Evolutionary conservation across 2,888 invertebrate genomes (phyloP).

Genomic region (Drosophila quinaria): DNA sequence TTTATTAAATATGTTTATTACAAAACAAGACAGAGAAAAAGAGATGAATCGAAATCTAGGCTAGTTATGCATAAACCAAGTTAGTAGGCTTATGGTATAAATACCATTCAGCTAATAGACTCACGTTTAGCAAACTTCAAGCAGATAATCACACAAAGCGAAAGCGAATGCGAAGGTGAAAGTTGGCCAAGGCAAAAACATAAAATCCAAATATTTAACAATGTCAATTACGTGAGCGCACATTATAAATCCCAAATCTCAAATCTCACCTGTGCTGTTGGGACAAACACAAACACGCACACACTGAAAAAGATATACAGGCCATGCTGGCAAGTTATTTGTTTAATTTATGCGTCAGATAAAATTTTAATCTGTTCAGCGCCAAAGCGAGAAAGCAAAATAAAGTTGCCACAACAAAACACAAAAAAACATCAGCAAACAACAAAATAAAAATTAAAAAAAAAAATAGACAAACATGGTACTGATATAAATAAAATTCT

Average conservation of each 20-base stretch:
- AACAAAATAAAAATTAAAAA: conserved; percentile 17
- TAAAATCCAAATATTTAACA: conserved; percentile 79
- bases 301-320: conserved; percentile 20
- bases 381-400: conserved; percentile 64
- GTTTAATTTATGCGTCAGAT: conserved; percentile 81
- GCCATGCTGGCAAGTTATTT: conserved; percentile 68
- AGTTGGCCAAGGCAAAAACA: conserved; percentile 41
- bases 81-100: conserved; percentile 29
- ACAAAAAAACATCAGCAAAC: conserved; percentile 26
- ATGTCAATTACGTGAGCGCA: conserved; percentile 80
- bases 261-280: conserved; percentile 75
- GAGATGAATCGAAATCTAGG: neutral
- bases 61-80: conserved; percentile 10
- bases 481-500: conserved; percentile 71
- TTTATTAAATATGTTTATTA: neutral
- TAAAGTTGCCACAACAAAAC: conserved; percentile 56
- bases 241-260: conserved; percentile 76
- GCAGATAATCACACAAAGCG: conserved; percentile 29
- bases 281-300: conserved; percentile 40
- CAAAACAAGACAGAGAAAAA: neutral
- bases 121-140: conserved; percentile 27
- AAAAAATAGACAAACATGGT: conserved; percentile 40
- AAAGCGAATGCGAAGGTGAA: conserved; percentile 23
- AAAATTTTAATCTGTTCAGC: conserved; percentile 80
- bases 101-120: conserved; percentile 32